A percentile compares a stretch with the other conserved stretches of the same genome.
These are phyloP conservation scores for Plemyria rubiginata DNA, from an alignment of 2,888 invertebrate genomes.

Conservation along the genomic window DNA sequence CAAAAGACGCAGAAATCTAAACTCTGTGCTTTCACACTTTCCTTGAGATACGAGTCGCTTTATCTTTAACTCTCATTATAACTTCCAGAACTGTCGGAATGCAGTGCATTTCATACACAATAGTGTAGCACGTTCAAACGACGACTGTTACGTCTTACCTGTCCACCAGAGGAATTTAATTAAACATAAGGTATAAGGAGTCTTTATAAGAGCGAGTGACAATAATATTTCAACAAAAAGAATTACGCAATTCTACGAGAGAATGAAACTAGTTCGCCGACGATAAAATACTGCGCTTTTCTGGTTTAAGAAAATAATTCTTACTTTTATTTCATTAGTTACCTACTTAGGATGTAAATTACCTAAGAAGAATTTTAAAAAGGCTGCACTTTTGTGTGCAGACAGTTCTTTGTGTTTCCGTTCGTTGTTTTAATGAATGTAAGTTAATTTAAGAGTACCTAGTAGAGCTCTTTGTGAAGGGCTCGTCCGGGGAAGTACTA, in stretches of 20 bases:
- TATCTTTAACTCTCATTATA: slow-evolving; percentile 31
- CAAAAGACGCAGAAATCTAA: slow-evolving; percentile 44
- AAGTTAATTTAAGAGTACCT: too few species aligned
- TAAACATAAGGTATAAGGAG: slow-evolving; percentile 54
- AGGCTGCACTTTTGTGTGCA: slow-evolving; percentile 47
- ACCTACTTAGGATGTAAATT: slow-evolving; percentile 51
- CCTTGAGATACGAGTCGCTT: slow-evolving; percentile 30
- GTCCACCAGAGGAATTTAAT: slow-evolving; percentile 60
- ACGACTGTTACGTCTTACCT: slow-evolving; percentile 39
- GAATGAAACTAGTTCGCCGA: slow-evolving; percentile 44
- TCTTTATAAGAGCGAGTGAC: slow-evolving; percentile 42
- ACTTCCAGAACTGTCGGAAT: slow-evolving; percentile 21
- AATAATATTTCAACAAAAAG: slow-evolving; percentile 51
- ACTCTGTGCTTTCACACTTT: slow-evolving; percentile 25
- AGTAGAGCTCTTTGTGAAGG: too few species aligned
- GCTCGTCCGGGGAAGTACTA: too few species aligned
- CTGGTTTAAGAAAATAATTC: slow-evolving; percentile 39
- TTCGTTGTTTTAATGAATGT: slow-evolving; percentile 22
- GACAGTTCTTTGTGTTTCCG: slow-evolving; percentile 50
- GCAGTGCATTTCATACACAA: slow-evolving; percentile 30
- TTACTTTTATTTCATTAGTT: slow-evolving; percentile 42
- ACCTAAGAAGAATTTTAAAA: slow-evolving; percentile 54
- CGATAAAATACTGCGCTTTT: slow-evolving; percentile 39
- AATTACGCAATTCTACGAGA: slow-evolving; percentile 42
- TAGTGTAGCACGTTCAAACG: slow-evolving; percentile 31